A percentile compares a stretch with the other conserved stretches of the same genome.
phyloP scores from a whole-genome alignment of 30 jellyfish, hydroid and myxozoan genomes.

The Catostylus mosaicus region DNA sequence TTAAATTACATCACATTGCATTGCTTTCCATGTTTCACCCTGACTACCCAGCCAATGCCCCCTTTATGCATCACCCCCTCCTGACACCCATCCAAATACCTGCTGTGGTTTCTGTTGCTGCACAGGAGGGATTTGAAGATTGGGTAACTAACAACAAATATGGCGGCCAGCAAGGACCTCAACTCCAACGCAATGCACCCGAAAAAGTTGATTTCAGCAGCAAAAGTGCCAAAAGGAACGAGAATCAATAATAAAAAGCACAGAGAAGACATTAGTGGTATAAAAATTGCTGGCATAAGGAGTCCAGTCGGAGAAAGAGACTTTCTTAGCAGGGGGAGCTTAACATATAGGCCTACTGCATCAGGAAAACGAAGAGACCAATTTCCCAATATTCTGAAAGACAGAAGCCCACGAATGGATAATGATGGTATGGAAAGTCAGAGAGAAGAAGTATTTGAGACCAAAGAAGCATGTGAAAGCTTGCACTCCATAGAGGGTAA shows the following conservation, averaged over 20 bases:
- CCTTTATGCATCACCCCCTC: too few species aligned
- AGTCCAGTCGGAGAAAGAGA: not conserved
- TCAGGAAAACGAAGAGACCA: not conserved
- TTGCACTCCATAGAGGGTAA: not conserved
- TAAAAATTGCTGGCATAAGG: not conserved
- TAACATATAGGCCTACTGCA: not conserved
- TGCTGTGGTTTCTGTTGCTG: too few species aligned
- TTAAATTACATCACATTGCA: too few species aligned
- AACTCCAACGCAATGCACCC: not conserved
- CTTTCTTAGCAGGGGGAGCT: not conserved
- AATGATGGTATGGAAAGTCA: not conserved
- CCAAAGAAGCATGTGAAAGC: not conserved
- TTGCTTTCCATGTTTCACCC: too few species aligned
- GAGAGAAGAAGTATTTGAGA: not conserved
- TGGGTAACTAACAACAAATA: slow-evolving; percentile 19
- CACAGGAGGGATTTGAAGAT: too few species aligned
- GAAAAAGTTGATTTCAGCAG: not conserved
- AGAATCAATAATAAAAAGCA: not conserved
- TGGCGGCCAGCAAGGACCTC: slow-evolving; percentile 5
- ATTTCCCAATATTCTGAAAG: not conserved
- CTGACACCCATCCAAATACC: too few species aligned
- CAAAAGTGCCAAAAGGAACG: not conserved
- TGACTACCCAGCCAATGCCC: too few species aligned
- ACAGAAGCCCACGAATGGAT: not conserved
- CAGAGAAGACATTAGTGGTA: not conserved